Percentiles rank a stretch among this genome's conserved stretches.
Evolutionary conservation across 23 tunicate species (phyloP).

Genomic region (Styela plicata): DNA sequence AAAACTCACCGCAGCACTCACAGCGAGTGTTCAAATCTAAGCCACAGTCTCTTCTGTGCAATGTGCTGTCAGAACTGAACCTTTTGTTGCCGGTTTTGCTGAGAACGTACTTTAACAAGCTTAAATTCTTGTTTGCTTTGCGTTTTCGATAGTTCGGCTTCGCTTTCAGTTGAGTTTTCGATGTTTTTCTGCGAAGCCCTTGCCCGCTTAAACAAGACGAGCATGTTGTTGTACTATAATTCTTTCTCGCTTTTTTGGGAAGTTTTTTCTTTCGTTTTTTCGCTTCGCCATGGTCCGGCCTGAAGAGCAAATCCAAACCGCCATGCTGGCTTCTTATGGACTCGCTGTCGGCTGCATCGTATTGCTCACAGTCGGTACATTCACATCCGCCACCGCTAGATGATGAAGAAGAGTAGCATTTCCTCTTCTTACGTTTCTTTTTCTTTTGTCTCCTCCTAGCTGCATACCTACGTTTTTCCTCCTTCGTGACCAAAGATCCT

Average conservation of each 20-base stretch:
- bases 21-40: not conserved
- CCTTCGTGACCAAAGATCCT: constrained; percentile 21
- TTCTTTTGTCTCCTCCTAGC: not conserved
- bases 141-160: not conserved
- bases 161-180: not conserved
- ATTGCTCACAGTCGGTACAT: not conserved
- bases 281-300: not conserved
- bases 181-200: not conserved
- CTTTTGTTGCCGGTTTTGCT: not conserved
- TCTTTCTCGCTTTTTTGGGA: not conserved
- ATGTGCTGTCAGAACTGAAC: not conserved
- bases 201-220: not conserved
- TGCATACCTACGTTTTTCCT: not conserved
- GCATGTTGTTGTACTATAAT: not conserved
- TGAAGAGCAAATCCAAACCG: not conserved
- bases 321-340: not conserved
- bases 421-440: not conserved
- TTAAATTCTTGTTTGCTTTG: not conserved
- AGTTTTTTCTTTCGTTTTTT: not conserved
- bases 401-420: not conserved
- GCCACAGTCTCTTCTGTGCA: not conserved
- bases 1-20: not conserved
- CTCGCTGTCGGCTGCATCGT: not conserved
- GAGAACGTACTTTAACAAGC: not conserved
- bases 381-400: not conserved